Base-by-base conservation (phyloP, 2,888 invertebrate genomes). In the Agonopterix subpropinquella region DNA sequence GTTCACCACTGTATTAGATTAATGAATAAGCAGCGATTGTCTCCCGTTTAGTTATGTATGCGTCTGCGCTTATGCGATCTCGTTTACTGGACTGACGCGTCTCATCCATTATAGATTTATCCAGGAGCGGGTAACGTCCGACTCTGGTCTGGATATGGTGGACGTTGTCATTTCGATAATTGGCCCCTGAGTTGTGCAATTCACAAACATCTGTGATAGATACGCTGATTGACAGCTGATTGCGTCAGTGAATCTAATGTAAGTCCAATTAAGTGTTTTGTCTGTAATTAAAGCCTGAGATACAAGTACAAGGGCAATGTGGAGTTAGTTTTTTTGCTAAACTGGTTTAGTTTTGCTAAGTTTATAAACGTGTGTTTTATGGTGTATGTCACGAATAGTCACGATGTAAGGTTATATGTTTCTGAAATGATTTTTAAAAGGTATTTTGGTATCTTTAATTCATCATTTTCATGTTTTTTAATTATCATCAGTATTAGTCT, bases 61-160 rank as follows among this genome's bases (percentile, higher is more conserved):
- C 72, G 74, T 64, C 62, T 64, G 71, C 65, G 73, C 70, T 77
- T 77, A 80, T 80, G 78, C 82, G 80, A 73, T 81, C 81, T 82
- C 81, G 83, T 83, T 81, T 79, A 75, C 80, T 72, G 76, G 81
- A 80, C 73, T 78, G 82, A 79, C 77, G 71, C 73, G 77, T 72
- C 83, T 88, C 86, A 86, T 87, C 85, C 86, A 87, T 88, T 85
- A 88, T 84, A 88, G 84, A 87, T 86, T 76, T 80, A 70, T 43
- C 43, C 11, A 67, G 76, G 78, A 79, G 73, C 77, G 77, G 67
- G 76, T 78, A 79, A 73, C 76, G 78, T 77, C 70, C 70, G 66
- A 64, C 68, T 70, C 11, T 11, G 11, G 42, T 11, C n/a, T 11
- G 65, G 67, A 66, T 65, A 67, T 65, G 68, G 69, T 64, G 73